Conservation (phyloP, 53 echinoderm and acorn worm species). For the Glandiceps talaboti region DNA sequence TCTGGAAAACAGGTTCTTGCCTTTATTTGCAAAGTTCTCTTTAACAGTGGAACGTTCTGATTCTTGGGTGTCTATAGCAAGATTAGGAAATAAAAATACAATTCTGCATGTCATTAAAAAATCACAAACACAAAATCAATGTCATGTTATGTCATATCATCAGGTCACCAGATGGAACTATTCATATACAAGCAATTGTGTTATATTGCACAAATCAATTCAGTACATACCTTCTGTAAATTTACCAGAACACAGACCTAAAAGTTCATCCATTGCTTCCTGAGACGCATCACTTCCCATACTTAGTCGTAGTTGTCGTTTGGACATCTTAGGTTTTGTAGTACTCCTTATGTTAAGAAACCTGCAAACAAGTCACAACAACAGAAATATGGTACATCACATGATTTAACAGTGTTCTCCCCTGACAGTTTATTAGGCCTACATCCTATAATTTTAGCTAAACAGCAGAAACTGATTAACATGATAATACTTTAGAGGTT, state of each 20-base stretch:
- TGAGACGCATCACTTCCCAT: constrained; percentile 23
- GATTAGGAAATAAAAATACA: no score
- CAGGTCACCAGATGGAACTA: neutral
- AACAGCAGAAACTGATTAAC: no score
- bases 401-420: no score
- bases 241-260: constrained; percentile 85
- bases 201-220: no score
- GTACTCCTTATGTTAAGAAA: constrained; percentile 40
- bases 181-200: neutral
- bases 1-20: constrained; percentile 63
- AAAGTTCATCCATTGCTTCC: constrained; percentile 64
- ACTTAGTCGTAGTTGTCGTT: constrained; percentile 24
- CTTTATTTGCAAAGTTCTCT: neutral
- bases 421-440: no score
- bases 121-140: no score
- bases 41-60: neutral
- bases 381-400: no score
- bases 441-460: no score
- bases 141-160: no score
- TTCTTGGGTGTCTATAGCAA: neutral
- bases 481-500: no score
- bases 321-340: constrained; percentile 24
- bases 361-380: constrained; percentile 10
- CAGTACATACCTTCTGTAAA: constrained; percentile 55
- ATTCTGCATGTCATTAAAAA: no score